Base-by-base conservation (phyloP, 2,113 vertebrate genomes). In the Lagenorhynchus albirostris region DNA sequence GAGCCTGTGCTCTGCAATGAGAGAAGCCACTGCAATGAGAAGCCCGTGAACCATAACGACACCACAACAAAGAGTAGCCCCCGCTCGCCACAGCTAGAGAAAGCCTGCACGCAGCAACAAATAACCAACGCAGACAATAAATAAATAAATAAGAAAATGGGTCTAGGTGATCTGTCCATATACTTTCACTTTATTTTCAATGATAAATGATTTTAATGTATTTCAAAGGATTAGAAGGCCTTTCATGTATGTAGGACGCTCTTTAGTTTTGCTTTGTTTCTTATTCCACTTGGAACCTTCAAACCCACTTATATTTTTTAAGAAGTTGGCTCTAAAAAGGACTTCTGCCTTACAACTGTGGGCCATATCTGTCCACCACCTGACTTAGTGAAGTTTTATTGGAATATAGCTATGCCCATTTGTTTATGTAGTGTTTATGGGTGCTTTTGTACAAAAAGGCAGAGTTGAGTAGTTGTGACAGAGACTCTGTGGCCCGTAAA, bases 241-340 rank as follows among this genome's bases (percentile, higher is more conserved):
- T 71, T 82, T 96, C 53, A 36, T 25, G 13, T 85, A 44, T 84
- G 31, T n/a, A 79, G 62, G n/a, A 89, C 55, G 70, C 8, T 25
- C 29, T 91, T 91, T 74, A 91, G 58, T 62, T n/a, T 91, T 94
- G 20, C 58, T 82, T 76, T 87, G 36, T 76, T 41, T 14, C 68
- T 15, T 70, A 60, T 92, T 88, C 23, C 38, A 81, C 41, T 88
- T 91, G 76, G n/a, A 83, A 82, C 29, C 38, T 21, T 82, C 41
- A 94, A 73, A 94, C 53, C 33, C 23, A n/a, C 15, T 76, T 91
- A 26, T 44, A 5, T 44, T 96, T 93, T 74, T 96, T 5, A 96
- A 80, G 50, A 74, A 76, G 2, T 44, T 96, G 90, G 33, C 84
- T 84, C 62, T 84, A 23, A 84, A 92, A 93, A 84, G 38, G 47